Evolutionary conservation across 1,140 invertebrate species (phyloP), one percentile per base, ranked within the genome.

Genomic region (Micrasema minimum): DNA sequence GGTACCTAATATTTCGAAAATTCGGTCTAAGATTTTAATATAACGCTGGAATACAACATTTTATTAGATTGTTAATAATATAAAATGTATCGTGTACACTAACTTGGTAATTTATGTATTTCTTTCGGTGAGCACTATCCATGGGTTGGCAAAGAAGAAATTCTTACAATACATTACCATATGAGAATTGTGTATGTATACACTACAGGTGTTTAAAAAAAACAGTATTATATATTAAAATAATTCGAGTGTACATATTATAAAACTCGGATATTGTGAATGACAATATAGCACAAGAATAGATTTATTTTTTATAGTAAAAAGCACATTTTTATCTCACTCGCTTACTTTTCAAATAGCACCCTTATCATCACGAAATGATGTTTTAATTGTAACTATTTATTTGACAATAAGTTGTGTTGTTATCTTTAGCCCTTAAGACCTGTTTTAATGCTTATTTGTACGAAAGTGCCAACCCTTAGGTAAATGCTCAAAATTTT

Each of bases 381-480:
- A 2, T 31, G 2, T 31, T 31, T 31, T 31, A 4, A 31, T 7
- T 31, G 26, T 31, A 4, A 31, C 26, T 7, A 31, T 4, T 31
- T 31, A 4, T 31, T 31, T 31, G 2, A 31, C 7, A 31, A 31
- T 31, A 31, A 31, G 7, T 10, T 22, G 2, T 48, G 12, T 53
- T 59, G 18, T 38, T 59, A 14, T 18, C 26, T 10, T 37, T 59
- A 59, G 55, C 14, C 38, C 16, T 31, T 59, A 59, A 57, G 46
- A 41, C 18, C 14, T 59, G 35, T 59, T 18, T n/a, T 6, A 59
- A 43, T 18, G 20, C 20, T 62, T 62, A 9, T 46, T 62, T 46
- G 14, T 62, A 45, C 59, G 10, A 68, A 65, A 70, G 72, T 74
- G 72, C 72, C 72, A 74, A 74, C 72, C 72, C 72, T 61, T 67